Base-by-base conservation (phyloP, 2,113 vertebrate species). In the Geothlypis trichas region DNA sequence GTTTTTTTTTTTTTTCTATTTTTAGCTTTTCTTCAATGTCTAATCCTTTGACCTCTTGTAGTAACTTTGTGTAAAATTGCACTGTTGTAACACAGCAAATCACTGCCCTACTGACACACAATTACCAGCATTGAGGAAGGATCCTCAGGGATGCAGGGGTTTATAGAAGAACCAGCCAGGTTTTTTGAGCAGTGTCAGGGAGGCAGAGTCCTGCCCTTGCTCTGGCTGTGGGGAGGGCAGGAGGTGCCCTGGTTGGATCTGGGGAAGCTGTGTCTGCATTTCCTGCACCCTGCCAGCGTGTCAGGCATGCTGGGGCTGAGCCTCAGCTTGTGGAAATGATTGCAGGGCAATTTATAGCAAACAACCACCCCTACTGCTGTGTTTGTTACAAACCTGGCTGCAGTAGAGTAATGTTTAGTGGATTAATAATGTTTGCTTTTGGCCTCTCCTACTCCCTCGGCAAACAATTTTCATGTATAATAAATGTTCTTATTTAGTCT, bases 371-470 rank as follows among this genome's bases (percentile, higher is more conserved):
- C 76, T 78, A 5, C 76, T 93, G 57, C 67, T 67, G 72, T 55
- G 80, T 85, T 94, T 85, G 84, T 89, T 82, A 59, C 62, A 95
- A 84, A 87, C 84, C 66, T 94, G 87, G 89, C 87, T 82, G 77
- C 73, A 52, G 41, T 37, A 89, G 66, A 84, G 37, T 41, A 44
- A 30, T 41, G 49, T 76, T 95, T 81, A 87, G 81, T 82, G 71
- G 57, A 82, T 89, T 95, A 93, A 95, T 92, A 90, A 92, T 22
- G 69, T 75, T 76, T 90, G 76, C 65, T 81, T 94, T 89, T 81
- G 88, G 83, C 83, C 49, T 81, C 92, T 88, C 93, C 87, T 77
- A 42, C 44, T 97, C 82, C 75, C 67, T 85, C 1, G 3, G 87
- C 90, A 90, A 95, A 88, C 52, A 61, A 67, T 78, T 96, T 93